phyloP scores from a whole-genome alignment of 2,888 invertebrate species.

The Masnerella sp. region DNA sequence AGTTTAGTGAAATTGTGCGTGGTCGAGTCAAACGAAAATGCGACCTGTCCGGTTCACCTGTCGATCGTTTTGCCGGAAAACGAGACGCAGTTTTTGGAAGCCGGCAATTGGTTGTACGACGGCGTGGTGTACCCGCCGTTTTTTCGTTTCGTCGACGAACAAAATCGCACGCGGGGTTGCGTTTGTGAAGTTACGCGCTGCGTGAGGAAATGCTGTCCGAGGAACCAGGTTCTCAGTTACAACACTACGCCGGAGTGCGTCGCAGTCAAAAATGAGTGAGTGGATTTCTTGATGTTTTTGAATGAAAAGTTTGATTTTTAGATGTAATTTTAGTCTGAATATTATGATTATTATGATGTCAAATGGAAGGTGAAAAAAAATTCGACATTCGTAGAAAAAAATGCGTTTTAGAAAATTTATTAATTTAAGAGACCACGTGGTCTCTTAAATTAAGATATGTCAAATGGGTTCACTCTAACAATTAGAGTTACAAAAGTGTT shows the following conservation, averaged over 20 bases:
- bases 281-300: neutral
- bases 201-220: slow-evolving; percentile 73
- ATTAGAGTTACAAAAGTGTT: no score
- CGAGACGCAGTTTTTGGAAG: slow-evolving; percentile 31
- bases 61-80: slow-evolving; percentile 15
- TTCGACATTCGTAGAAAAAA: no score
- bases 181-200: slow-evolving; percentile 63
- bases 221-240: slow-evolving; percentile 29
- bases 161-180: slow-evolving; percentile 65
- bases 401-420: no score
- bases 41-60: slow-evolving; percentile 24
- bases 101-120: slow-evolving; percentile 63
- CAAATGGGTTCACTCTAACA: no score
- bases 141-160: slow-evolving; percentile 57
- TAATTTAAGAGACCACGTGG: no score
- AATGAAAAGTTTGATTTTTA: slow-evolving; percentile 10
- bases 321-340: neutral
- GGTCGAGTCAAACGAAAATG: neutral
- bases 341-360: no score
- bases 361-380: no score
- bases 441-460: no score
- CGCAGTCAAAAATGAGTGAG: slow-evolving; percentile 19
- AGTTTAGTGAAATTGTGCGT: neutral
- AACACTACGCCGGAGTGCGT: slow-evolving; percentile 34
- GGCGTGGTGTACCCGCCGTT: slow-evolving; percentile 61